Percentiles rank a stretch among this genome's conserved stretches.
Evolutionary conservation across 2,888 invertebrate genomes (phyloP).

Genomic region (Drosophila lutescens): DNA sequence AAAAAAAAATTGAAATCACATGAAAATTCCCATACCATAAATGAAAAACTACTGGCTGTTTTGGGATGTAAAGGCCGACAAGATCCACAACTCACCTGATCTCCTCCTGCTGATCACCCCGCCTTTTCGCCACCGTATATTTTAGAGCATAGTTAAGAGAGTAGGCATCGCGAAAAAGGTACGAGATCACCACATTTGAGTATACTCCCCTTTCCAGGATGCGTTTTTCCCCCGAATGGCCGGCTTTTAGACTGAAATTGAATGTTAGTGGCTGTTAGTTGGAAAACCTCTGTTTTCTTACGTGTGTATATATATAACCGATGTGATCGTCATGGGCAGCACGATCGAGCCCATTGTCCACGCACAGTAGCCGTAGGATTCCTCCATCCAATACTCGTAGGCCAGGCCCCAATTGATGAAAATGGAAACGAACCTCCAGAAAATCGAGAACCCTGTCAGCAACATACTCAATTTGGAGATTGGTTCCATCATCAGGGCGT

Average conservation of each 20-base stretch:
- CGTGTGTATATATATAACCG: slow-evolving; percentile 57
- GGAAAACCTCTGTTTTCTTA: slow-evolving; percentile 16
- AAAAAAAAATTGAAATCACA: no score
- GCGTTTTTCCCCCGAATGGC: slow-evolving; percentile 28
- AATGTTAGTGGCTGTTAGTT: not conserved
- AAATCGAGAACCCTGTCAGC: slow-evolving; percentile 43
- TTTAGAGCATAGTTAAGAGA: slow-evolving; percentile 51
- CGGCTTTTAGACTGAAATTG: slow-evolving; percentile 40
- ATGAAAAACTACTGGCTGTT: not conserved
- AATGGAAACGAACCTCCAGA: slow-evolving; percentile 54
- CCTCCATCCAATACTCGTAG: slow-evolving; percentile 44
- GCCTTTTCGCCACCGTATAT: slow-evolving; percentile 43
- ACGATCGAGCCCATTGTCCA: slow-evolving; percentile 64
- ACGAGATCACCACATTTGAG: slow-evolving; percentile 48
- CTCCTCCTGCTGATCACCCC: slow-evolving; percentile 42
- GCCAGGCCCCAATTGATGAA: slow-evolving; percentile 60
- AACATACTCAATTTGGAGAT: slow-evolving; percentile 37
- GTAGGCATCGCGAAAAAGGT: slow-evolving; percentile 61
- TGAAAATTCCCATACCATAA: no score
- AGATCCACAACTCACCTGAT: slow-evolving; percentile 45
- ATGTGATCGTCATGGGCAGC: slow-evolving; percentile 59
- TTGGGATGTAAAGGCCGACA: slow-evolving; percentile 7
- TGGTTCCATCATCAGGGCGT: slow-evolving; percentile 15
- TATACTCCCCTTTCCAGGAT: slow-evolving; percentile 20
- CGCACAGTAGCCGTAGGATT: slow-evolving; percentile 38